Evolutionary conservation across 1,140 invertebrate genomes (phyloP), one percentile per base, ranked within the genome.

Genomic region (Drosophila elegans): DNA sequence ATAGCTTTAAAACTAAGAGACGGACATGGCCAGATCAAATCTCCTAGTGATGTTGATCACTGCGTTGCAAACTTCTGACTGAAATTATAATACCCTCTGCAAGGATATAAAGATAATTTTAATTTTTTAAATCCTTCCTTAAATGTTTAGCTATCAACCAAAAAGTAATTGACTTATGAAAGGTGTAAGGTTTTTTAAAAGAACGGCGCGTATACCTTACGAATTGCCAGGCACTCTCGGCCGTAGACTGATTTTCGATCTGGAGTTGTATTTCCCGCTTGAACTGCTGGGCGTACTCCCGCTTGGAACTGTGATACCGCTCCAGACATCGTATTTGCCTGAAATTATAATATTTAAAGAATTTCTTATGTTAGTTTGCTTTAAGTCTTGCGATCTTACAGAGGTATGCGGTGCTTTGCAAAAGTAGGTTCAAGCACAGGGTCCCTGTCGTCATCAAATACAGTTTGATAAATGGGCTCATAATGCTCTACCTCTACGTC

Each of bases 181-280:
- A 21, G 16, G 16, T 21, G 16, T 21, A 21, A 21, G 16, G 16
- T 21, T 21, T 21, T 21, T 0, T 1, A 21, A 21, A 21, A 21
- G 16, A 21, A 21, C 16, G 16, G 16, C 7, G 5, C 5, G 7
- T 32, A 32, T 32, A 78, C 76, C 75, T 66, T 0, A 64, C 66
- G 10, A 71, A 64, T 32, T 59, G 57, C 54, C 59, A 78, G n/a
- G 76, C 57, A 44, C 62, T 45, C 3, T 49, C 29, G 2, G 74
- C 75, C 0, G 67, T 64, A 1, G 75, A 32, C 42, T 78, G 66
- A 27, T 73, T 78, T 1, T 78, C 64, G n/a, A 78, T 63, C 2
- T 66, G 48, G 4, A 57, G 27, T 5, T 42, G 9, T 7, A 78
- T 51, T n/a, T 78, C 76, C 1, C 67, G 41, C 13, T 72, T 71